Conservation (phyloP, 2,888 invertebrate species). For the Patella pellucida region DNA sequence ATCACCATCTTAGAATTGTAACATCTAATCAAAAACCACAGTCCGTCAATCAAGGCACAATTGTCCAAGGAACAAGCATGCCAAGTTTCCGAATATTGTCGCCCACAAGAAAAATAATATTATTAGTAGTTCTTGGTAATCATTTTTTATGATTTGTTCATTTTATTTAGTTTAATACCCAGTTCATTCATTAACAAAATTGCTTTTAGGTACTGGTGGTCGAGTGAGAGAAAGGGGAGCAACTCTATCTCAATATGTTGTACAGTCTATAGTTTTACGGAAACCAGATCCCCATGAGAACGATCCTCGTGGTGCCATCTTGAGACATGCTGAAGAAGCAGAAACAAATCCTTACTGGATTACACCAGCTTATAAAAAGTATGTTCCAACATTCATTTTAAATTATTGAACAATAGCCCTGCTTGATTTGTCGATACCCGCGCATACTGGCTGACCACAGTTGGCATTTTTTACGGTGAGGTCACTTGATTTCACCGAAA, state of each 20-base stretch:
- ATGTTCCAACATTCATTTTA: not conserved
- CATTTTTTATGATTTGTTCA: too few species aligned
- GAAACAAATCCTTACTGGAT: slow-evolving; percentile 95
- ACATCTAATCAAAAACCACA: too few species aligned
- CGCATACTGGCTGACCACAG: too few species aligned
- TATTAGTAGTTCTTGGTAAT: not conserved
- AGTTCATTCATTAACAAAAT: not conserved
- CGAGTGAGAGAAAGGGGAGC: slow-evolving; percentile 94
- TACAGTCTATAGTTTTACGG: slow-evolving; percentile 88
- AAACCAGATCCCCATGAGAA: slow-evolving; percentile 78
- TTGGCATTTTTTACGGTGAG: too few species aligned
- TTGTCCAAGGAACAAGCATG: too few species aligned
- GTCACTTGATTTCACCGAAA: too few species aligned
- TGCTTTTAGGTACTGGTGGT: slow-evolving; percentile 78
- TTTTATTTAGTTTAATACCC: not conserved
- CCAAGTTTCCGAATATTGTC: not conserved
- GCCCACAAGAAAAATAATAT: not conserved
- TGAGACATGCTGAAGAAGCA: slow-evolving; percentile 94
- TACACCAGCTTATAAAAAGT: slow-evolving; percentile 67
- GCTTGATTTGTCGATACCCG: too few species aligned
- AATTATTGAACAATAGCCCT: too few species aligned
- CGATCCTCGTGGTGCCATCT: slow-evolving; percentile 94
- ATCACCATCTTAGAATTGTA: too few species aligned
- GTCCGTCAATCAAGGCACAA: too few species aligned
- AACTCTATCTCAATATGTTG: slow-evolving; percentile 95